phyloP scores from a whole-genome alignment of 2,888 invertebrate species.

The Tenthredo mesomela region DNA sequence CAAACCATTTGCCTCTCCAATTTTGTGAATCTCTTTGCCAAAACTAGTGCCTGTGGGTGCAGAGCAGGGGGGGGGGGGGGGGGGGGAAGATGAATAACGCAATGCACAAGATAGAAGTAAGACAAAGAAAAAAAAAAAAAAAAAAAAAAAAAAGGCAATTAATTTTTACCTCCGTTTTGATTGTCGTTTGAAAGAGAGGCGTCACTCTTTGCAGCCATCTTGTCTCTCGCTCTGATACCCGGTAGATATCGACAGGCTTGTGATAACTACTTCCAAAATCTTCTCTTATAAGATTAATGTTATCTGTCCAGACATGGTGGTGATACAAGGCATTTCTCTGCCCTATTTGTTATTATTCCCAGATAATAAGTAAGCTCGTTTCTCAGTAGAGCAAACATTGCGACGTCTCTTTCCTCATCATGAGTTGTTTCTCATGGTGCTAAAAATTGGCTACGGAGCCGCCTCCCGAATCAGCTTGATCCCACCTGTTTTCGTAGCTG shows the following conservation, averaged over 20 bases:
- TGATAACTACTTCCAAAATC: constrained; percentile 1
- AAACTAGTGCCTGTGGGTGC: constrained; percentile 44
- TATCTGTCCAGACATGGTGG: constrained; percentile 7
- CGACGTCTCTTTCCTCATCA: constrained; percentile 51
- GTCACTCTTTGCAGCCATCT: constrained; percentile 74
- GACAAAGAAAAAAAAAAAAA: neutral
- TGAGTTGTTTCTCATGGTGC: constrained; percentile 49
- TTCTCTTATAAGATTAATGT: neutral
- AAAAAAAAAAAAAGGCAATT: neutral
- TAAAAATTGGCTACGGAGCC: neutral
- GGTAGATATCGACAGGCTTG: neutral
- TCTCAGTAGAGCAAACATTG: neutral
- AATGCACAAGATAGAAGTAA: neutral
- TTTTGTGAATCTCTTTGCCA: constrained; percentile 59
- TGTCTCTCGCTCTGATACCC: neutral
- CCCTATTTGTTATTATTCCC: neutral
- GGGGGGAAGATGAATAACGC: constrained; percentile 19
- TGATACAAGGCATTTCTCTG: constrained; percentile 10
- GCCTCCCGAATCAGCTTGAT: neutral
- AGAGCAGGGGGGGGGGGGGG: neutral
- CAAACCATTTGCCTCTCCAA: constrained; percentile 66
- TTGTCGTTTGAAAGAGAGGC: constrained; percentile 73
- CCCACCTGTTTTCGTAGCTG: neutral
- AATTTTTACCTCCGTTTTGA: constrained; percentile 70
- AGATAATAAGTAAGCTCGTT: neutral